Base-by-base conservation (phyloP, 2,888 invertebrate genomes). In the Euphydryas editha region DNA sequence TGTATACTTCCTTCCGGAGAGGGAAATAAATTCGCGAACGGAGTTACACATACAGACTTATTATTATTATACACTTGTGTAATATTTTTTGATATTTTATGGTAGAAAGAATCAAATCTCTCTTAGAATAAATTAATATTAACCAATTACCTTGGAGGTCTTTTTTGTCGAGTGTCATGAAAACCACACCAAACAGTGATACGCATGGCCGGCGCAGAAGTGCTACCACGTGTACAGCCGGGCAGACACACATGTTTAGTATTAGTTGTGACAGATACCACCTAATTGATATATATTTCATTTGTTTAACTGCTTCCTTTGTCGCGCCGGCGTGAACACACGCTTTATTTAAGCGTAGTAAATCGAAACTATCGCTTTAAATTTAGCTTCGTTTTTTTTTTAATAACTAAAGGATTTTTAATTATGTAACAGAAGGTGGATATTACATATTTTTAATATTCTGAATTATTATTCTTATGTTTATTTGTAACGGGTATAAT, bases 161-260 rank as follows among this genome's bases (percentile, higher is more conserved):
- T 11, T 64, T 66, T 71, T 73, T 73, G 68, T 73, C 60, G 62
- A 44, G 3, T 30, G 18, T 13, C 51, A 44, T 30, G 65, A 49
- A 62, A 56, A 65, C 57, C 65, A 44, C 56, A 55, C 68, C 60
- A 70, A 68, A 73, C 73, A 75, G 72, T 70, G 80, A 78, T 81
- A 78, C 79, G 77, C 79, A 49, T 68, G 72, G 71, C 65, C 72
- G 77, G 69, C 46, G 11, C 21, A 67, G 72, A 73, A 83, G 81
- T 77, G 82, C 73, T 78, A 77, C 76, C 83, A 82, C 79, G 72
- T 82, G 83, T 71, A 68, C 59, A 8, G 60, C 51, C 56, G 37
- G 59, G 65, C 68, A 60, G 69, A 68, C 65, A 58, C 66, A 71
- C 70, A 73, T 78, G 77, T 72, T 70, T 67, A 72, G 75, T 76